Percentiles rank a stretch among this genome's conserved stretches.
Conservation (phyloP, 2,888 invertebrate genomes). For the Cerastoderma edule region DNA sequence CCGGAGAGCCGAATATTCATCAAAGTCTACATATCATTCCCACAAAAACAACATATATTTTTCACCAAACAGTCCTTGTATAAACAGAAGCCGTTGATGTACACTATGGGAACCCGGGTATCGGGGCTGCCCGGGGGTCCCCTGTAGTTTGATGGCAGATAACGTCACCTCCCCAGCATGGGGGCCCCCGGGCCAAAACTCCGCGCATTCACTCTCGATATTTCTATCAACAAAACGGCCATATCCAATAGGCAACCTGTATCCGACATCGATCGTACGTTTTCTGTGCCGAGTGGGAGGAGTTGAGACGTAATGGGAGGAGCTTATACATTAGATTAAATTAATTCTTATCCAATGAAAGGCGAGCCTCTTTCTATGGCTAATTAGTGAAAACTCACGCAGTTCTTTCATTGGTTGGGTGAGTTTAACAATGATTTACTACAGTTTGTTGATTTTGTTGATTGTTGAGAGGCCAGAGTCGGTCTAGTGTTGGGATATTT, state of each 20-base stretch:
- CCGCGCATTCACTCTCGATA: background rate
- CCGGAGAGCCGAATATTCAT: too few species aligned
- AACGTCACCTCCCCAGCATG: slow-evolving; percentile 49
- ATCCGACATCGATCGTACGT: slow-evolving; percentile 20
- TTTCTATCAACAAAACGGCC: background rate
- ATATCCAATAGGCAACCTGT: slow-evolving; percentile 21
- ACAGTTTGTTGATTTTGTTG: slow-evolving; percentile 51
- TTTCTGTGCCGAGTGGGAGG: slow-evolving; percentile 34
- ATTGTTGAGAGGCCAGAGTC: slow-evolving; percentile 22
- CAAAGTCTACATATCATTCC: too few species aligned
- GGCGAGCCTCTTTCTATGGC: slow-evolving; percentile 41
- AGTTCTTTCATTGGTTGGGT: slow-evolving; percentile 48
- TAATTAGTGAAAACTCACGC: slow-evolving; percentile 43
- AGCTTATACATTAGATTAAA: slow-evolving; percentile 36
- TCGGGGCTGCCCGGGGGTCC: slow-evolving; percentile 25
- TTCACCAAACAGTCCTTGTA: slow-evolving; percentile 7
- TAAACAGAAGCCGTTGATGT: slow-evolving; percentile 29
- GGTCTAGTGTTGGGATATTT: slow-evolving; percentile 32
- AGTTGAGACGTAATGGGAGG: slow-evolving; percentile 47
- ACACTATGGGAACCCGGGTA: slow-evolving; percentile 32
- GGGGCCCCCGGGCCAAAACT: slow-evolving; percentile 18
- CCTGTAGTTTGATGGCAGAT: slow-evolving; percentile 35
- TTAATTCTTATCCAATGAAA: slow-evolving; percentile 57
- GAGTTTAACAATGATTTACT: slow-evolving; percentile 55
- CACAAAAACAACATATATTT: background rate